Conservation (phyloP, 2,113 vertebrate species). For the Plestiodon gilberti region DNA sequence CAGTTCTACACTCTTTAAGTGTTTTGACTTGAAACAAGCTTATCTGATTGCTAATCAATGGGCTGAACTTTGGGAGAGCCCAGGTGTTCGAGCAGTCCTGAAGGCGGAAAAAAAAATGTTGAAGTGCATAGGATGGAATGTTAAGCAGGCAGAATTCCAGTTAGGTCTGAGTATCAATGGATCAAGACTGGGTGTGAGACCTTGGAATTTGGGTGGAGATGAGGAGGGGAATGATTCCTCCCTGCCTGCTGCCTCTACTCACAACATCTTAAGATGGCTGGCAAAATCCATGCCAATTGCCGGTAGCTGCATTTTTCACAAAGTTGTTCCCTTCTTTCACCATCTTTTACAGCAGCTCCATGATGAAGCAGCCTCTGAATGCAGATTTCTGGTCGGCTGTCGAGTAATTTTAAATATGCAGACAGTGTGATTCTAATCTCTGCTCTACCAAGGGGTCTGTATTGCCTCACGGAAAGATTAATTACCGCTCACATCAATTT, state of each 20-base stretch:
- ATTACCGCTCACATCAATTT: constrained; percentile 75
- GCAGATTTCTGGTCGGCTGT: constrained; percentile 58
- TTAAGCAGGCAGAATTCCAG: constrained; percentile 4
- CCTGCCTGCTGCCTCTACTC: neutral
- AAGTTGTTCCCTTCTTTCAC: constrained; percentile 10
- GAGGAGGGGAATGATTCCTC: neutral
- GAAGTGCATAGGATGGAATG: neutral
- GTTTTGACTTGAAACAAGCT: constrained; percentile 48
- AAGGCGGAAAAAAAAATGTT: neutral
- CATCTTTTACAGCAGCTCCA: constrained; percentile 41
- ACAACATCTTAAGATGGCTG: neutral
- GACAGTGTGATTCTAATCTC: constrained; percentile 61
- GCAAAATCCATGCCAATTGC: neutral
- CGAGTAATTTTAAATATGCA: constrained; percentile 72
- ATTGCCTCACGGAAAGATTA: constrained; percentile 74
- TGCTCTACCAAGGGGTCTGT: constrained; percentile 56
- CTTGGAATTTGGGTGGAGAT: neutral
- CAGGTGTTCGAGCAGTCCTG: constrained; percentile 6
- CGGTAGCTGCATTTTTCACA: constrained; percentile 28
- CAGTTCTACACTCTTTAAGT: constrained; percentile 35
- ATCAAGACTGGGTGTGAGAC: neutral
- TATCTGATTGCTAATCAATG: constrained; percentile 54
- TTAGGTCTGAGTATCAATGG: neutral
- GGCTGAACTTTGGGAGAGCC: constrained; percentile 8
- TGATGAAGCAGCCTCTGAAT: constrained; percentile 56